Base-by-base conservation (phyloP, 2,113 vertebrate genomes). In the Felis chaus region DNA sequence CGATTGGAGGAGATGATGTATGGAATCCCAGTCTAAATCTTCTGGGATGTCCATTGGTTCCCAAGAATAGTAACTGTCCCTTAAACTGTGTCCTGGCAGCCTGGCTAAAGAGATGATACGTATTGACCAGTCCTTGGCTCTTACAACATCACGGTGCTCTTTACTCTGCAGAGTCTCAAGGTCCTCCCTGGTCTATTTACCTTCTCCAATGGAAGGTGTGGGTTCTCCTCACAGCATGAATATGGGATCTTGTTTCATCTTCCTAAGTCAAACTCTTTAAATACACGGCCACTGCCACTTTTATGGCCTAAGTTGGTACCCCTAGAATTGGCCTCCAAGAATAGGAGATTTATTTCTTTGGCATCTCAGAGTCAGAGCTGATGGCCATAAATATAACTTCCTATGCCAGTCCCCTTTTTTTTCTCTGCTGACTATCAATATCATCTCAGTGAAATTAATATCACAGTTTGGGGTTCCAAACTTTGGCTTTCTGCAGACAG, bases 181-280 rank as follows among this genome's bases (percentile, higher is more conserved):
- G 27, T 18, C 55, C 13, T 36, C 9, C 36, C 5, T 39, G 15
- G 29, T 53, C 21, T 85, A 15, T 39, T 89, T 41, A 81, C 18
- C 19, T 74, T 92, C 71, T 69, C 29, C 2, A 19, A 48, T 31
- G 41, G 36, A 65, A 71, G 23, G 8, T 92, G 16, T 39, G 16
- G 7, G 25, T 53, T 83, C 29, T 76, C 41, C 80, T 73, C 9
- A 15, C 23, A 81, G 8, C 33, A 90, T 92, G 63, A 65, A 79
- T 6, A 14, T 21, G 6, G 36, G 18, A 61, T 53, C 50, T 94
- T 41, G 4, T 87, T 71, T 85, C 45, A 89, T 76, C 57, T 89
- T 95, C 31, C 50, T 83, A 96, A 81, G 25, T 48, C n/a, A 92
- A 73, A 71, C 57, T 76, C 57, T 86, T 89, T 50, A 94, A 78